Base-by-base conservation (phyloP, 2,797 vertebrate genomes). In the Aythya fuligula region DNA sequence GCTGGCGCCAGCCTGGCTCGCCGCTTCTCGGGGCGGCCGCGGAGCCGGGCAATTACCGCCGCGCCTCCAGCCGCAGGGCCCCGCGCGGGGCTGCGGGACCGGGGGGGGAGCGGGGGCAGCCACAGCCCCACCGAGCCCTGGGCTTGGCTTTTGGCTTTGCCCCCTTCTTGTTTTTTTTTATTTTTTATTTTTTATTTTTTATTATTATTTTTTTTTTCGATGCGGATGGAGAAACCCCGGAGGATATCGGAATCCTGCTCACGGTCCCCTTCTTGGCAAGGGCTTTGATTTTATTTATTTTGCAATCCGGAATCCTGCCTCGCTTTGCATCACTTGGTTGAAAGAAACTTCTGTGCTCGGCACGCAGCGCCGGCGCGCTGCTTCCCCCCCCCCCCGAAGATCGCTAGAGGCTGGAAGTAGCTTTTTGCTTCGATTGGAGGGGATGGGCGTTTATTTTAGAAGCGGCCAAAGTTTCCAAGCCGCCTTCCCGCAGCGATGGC, bases 1-100 rank as follows among this genome's bases (percentile, higher is more conserved):
- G 97, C 99, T 99, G 99, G 99, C 99, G 99, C 99, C 99, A 99
- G 99, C 97, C 99, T 98, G 99, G 98, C 97, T 98, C 97, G 97
- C 98, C 98, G 98, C 98, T 99, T 98, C 99, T 99, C 98, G 99
- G 98, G 98, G 98, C 98, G 98, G 98, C 98, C 98, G 98, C 97
- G 98, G 98, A 95, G 98, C 98, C 98, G 98, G 98, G 98, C 99
- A 99, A 99, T 99, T 99, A 99, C 98, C 98, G 98, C 98, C 96
- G 98, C 98, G 97, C 98, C 99, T 99, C 99, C 99, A 99, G 99
- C 98, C 98, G 98, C 98, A 98, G 97, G 81, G 96, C 90, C 94
- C 92, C 94, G 93, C 49, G 49, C 47, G 57, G 71, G 75, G 71
- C 91, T 89, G 71, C 67, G 88, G 93, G 83, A 70, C 77, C 9